phyloP scores from a whole-genome alignment of 2,888 invertebrate species.

The Actias luna region DNA sequence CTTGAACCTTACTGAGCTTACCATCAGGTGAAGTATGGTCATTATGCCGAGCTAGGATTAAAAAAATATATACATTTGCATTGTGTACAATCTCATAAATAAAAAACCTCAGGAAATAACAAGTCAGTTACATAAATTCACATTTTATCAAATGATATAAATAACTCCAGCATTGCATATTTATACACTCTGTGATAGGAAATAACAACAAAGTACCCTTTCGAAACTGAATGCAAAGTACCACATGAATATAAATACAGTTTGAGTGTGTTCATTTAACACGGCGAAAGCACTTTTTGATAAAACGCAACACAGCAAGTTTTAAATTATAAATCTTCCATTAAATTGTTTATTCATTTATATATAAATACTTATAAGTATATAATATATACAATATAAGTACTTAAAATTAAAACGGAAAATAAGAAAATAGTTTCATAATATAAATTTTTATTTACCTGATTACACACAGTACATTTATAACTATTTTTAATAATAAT shows the following conservation, averaged over 20 bases:
- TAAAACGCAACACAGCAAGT: conserved; percentile 24
- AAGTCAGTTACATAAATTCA: conserved; percentile 36
- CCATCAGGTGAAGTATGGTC: too few species aligned
- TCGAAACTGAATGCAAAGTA: conserved; percentile 37
- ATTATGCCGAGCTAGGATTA: too few species aligned
- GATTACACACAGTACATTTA: conserved; percentile 52
- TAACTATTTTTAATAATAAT: conserved; percentile 32
- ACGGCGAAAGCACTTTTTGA: conserved; percentile 37
- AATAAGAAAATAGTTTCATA: neutral
- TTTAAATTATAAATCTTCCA: conserved; percentile 13
- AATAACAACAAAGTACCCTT: conserved; percentile 35
- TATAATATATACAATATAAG: too few species aligned
- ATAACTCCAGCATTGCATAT: conserved; percentile 27
- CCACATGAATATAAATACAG: conserved; percentile 39
- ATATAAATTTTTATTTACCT: conserved; percentile 37
- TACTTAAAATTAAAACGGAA: neutral
- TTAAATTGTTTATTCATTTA: neutral
- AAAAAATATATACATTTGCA: neutral
- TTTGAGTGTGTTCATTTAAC: conserved; percentile 27
- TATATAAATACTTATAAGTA: too few species aligned
- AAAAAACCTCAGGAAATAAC: neutral
- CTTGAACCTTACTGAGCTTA: too few species aligned
- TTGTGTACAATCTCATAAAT: neutral
- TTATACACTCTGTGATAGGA: conserved; percentile 33
- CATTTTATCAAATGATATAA: conserved; percentile 31